phyloP scores from a whole-genome alignment of 2,113 vertebrate genomes.

The Barbus barbus region DNA sequence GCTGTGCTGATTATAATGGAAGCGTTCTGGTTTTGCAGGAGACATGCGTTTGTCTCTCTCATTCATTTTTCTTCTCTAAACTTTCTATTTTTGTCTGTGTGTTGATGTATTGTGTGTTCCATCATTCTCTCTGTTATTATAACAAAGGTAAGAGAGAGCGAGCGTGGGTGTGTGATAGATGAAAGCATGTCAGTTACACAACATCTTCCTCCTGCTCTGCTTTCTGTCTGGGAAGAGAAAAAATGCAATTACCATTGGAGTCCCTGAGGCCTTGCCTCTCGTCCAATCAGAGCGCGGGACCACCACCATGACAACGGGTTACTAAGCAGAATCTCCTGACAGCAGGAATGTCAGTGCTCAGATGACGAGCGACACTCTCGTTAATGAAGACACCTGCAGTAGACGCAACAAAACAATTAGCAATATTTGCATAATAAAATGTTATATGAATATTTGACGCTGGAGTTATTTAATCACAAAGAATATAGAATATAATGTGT shows the following conservation, averaged over 20 bases:
- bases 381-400: neutral
- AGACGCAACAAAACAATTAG: neutral
- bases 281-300: constrained; percentile 58
- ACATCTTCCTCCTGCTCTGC: constrained; percentile 48
- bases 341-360: constrained; percentile 36
- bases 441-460: too few species aligned
- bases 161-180: constrained; percentile 17
- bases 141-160: constrained; percentile 35
- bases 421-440: too few species aligned
- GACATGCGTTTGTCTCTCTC: constrained; percentile 11
- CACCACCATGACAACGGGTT: constrained; percentile 66
- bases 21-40: neutral
- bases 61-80: constrained; percentile 13
- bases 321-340: constrained; percentile 62
- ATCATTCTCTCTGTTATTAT: constrained; percentile 45
- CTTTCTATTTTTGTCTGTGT: constrained; percentile 57
- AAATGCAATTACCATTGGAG: constrained; percentile 27
- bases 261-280: constrained; percentile 51
- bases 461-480: too few species aligned
- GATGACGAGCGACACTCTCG: too few species aligned
- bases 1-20: neutral
- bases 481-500: neutral
- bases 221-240: constrained; percentile 35
- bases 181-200: constrained; percentile 51
- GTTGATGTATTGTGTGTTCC: constrained; percentile 55